Evolutionary conservation across 2,797 vertebrate species (phyloP), one percentile per base, ranked within the genome.

Genomic region (Tragelaphus oryx): DNA sequence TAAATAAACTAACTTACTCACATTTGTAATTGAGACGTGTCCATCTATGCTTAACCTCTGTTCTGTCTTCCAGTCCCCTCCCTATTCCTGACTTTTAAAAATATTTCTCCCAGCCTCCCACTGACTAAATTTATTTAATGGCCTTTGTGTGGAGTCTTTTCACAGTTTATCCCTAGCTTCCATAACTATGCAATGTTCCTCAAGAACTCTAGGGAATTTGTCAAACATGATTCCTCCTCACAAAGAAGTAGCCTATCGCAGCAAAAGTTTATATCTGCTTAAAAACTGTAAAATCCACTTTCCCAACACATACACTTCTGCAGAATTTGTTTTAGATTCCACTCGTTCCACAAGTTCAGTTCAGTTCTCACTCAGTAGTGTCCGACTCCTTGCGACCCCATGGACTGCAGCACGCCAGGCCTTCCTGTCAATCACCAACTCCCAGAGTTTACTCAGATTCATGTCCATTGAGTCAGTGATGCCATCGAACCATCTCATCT

Each of bases 321-420:
- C 20, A 80, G n/a, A 82, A 94, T 28, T 93, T 96, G 65, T 81
- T 94, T 93, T 92, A 55, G 11, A 83, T 59, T 82, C 60, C 7
- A 91, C 18, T 89, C 60, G 2, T 68, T 22, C n/a, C 33, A 68
- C 18, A 37, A 37, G 65, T 68, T 68, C 33, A 68, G 65, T 22
- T 68, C 33, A 68, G 18, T 68, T 37, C n/a, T 68, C 17, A 0
- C 65, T 68, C 65, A 68, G 18, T 22, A 6, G 33, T 68, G 65
- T 68, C 10, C 0, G 0, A 37, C 65, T 68, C 18, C 33, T 68
- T 68, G 65, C 5, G 1, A 68, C 18, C 65, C 33, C 65, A 12
- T 12, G 33, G 33, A 37, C 65, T 68, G 33, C 65, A 37, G 18
- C 33, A 37, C 1, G 1, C 33, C 33, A 68, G 33, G 33, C 33